Percentiles rank a stretch among this genome's conserved stretches.
phyloP scores from a whole-genome alignment of 2,797 vertebrate species.

The Heliangelus exortis region DNA sequence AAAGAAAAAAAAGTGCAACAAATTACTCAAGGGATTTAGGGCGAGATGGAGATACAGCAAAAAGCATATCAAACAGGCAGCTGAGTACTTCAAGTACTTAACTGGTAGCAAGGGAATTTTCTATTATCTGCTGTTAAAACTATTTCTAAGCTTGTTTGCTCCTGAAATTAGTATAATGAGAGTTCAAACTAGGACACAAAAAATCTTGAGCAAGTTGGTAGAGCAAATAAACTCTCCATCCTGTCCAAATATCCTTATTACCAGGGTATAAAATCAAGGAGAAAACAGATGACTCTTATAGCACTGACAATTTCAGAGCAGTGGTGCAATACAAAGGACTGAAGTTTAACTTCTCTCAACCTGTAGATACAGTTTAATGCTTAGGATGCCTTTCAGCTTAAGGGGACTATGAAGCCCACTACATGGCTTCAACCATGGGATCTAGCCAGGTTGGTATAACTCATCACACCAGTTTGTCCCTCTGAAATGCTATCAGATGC shows the following conservation, averaged over 20 bases:
- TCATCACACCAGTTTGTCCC: no score
- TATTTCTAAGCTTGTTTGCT: background rate
- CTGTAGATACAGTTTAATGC: background rate
- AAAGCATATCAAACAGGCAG: background rate
- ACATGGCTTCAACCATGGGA: background rate
- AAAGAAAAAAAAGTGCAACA: background rate
- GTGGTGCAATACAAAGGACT: background rate
- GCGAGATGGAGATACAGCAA: background rate
- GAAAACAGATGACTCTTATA: background rate
- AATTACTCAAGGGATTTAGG: background rate
- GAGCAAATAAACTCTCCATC: background rate
- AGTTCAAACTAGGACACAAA: background rate
- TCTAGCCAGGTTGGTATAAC: background rate
- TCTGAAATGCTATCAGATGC: no score
- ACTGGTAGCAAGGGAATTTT: background rate
- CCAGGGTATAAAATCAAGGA: background rate
- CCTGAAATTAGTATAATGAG: background rate
- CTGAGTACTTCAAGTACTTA: background rate
- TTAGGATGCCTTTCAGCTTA: background rate
- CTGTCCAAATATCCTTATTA: background rate
- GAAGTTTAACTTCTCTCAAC: background rate
- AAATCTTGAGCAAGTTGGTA: background rate
- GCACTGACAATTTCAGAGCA: background rate
- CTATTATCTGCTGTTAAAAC: background rate
- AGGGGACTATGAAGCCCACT: background rate